A percentile compares a stretch with the other conserved stretches of the same genome.
These are phyloP conservation scores for Propithecus deckenii DNA, from an alignment of 2,797 vertebrate species.

Conservation along the genomic window DNA sequence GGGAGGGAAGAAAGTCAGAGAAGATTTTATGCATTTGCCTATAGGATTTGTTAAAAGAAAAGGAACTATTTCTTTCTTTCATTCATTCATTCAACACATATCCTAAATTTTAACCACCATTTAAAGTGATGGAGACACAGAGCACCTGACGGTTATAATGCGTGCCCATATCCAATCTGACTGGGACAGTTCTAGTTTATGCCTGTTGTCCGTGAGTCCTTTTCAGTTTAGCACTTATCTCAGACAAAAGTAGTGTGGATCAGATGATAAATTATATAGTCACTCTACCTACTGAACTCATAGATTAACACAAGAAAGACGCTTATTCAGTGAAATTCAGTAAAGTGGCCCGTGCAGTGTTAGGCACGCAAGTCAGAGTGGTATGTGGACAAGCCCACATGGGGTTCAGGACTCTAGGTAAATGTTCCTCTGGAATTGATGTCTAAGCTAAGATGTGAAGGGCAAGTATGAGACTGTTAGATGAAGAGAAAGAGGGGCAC, in stretches of 20 bases:
- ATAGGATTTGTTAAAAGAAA: neutral
- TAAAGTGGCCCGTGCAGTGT: neutral
- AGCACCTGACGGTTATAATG: fast-evolving
- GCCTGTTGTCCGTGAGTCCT: neutral
- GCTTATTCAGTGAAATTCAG: neutral
- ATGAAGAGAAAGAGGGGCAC: neutral
- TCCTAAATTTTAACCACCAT: neutral
- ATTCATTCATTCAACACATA: neutral
- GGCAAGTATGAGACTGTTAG: neutral
- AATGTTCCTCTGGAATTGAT: neutral
- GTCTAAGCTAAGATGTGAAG: neutral
- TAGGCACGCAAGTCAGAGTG: neutral
- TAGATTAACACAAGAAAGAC: slow-evolving; percentile 23
- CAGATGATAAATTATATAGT: neutral
- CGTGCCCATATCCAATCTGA: neutral
- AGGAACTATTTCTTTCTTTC: neutral
- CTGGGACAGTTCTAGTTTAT: neutral
- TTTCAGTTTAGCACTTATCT: neutral
- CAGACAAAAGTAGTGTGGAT: neutral
- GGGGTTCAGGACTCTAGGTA: neutral
- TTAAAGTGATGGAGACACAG: neutral
- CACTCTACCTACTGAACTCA: neutral
- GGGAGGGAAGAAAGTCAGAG: neutral
- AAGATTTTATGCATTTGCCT: neutral
- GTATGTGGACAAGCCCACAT: neutral